Evolutionary conservation across 2,797 vertebrate genomes (phyloP).

Genomic region (Carcharodon carcharias): DNA sequence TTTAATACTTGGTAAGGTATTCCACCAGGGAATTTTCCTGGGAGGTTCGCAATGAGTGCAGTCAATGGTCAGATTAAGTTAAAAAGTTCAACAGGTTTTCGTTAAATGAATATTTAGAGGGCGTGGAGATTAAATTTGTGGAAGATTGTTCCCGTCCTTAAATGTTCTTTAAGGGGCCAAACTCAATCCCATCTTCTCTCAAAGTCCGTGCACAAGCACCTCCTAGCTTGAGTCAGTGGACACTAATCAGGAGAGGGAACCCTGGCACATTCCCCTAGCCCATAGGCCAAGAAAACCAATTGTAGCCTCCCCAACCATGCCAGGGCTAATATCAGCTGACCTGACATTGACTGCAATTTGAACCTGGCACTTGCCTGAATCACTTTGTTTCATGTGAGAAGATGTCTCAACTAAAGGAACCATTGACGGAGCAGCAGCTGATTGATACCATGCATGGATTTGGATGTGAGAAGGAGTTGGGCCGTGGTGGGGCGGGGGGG

Average conservation of each 20-base stretch:
- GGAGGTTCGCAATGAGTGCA: too few species aligned
- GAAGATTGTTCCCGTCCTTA: too few species aligned
- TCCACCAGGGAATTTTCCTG: too few species aligned
- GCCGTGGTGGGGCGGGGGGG: not conserved
- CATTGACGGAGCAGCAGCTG: not conserved
- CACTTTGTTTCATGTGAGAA: not conserved
- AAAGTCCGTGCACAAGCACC: not conserved
- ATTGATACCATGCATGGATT: not conserved
- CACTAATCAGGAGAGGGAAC: not conserved
- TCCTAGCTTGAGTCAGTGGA: not conserved
- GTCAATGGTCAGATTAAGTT: too few species aligned
- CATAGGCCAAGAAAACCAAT: not conserved
- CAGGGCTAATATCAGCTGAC: not conserved
- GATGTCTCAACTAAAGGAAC: not conserved
- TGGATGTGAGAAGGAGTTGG: not conserved
- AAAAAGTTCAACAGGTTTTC: too few species aligned
- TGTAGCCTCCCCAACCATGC: not conserved
- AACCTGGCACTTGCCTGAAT: not conserved
- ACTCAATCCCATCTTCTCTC: not conserved
- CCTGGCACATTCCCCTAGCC: not conserved
- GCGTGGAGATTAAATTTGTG: too few species aligned
- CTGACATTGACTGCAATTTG: not conserved
- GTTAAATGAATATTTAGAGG: too few species aligned
- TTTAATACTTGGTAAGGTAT: too few species aligned
- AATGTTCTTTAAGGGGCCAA: not conserved